These are phyloP conservation scores for Caenorhabditis sulstoni DNA, from an alignment of 2,888 invertebrate species.

Conservation along the genomic window DNA sequence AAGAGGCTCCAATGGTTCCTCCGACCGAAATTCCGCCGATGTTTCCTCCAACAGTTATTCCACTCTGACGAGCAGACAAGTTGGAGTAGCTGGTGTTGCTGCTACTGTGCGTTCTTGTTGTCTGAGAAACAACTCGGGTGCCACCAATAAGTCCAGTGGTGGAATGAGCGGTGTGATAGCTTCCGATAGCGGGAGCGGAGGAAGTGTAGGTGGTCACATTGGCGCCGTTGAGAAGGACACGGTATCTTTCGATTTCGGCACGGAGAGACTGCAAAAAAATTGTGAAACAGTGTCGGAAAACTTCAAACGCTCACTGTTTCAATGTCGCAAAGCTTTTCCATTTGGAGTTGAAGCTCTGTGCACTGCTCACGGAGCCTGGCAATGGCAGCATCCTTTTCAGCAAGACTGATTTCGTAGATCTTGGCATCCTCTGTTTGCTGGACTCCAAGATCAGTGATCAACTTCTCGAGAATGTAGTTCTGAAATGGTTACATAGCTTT, in stretches of 20 bases:
- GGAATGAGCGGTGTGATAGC: neutral
- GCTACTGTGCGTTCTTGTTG: constrained; percentile 39
- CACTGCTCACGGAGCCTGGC: constrained; percentile 50
- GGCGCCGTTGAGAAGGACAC: constrained; percentile 40
- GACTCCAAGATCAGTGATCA: constrained; percentile 30
- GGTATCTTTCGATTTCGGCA: constrained; percentile 55
- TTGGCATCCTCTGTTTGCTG: constrained; percentile 29
- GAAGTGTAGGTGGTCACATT: constrained; percentile 54
- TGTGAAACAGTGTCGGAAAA: neutral
- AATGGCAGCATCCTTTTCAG: constrained; percentile 46
- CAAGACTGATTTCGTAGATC: constrained; percentile 40
- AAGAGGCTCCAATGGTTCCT: constrained; percentile 26
- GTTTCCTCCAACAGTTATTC: constrained; percentile 37
- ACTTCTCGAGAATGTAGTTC: constrained; percentile 47
- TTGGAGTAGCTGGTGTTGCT: constrained; percentile 34
- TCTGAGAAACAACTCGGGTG: constrained; percentile 24
- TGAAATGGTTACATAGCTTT: constrained; percentile 9
- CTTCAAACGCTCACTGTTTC: constrained; percentile 33
- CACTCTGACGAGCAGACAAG: constrained; percentile 15
- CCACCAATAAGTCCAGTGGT: constrained; percentile 22
- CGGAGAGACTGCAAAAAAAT: constrained; percentile 51
- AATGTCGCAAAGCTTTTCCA: constrained; percentile 57
- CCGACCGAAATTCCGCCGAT: constrained; percentile 42
- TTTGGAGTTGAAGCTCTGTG: constrained; percentile 53
- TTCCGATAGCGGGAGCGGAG: neutral